phyloP scores from a whole-genome alignment of 2,113 vertebrate species.

The Dasypus novemcinctus region DNA sequence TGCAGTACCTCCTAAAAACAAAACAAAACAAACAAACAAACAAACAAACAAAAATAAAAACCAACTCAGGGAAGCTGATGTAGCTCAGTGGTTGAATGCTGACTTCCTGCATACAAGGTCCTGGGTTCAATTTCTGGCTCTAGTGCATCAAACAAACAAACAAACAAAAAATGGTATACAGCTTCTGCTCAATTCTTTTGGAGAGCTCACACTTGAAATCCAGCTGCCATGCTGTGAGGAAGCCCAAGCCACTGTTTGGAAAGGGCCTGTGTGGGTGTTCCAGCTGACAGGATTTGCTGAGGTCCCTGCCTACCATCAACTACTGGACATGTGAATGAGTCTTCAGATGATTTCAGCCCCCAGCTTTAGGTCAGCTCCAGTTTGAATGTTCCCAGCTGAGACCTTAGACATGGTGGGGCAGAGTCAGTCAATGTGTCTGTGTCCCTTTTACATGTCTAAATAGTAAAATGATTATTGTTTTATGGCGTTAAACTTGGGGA shows the following conservation, averaged over 20 bases:
- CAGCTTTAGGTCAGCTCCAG: background rate
- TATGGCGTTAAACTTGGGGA: background rate
- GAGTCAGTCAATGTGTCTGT: background rate
- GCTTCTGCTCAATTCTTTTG: background rate
- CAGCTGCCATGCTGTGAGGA: background rate
- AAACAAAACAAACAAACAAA: too few relatives aligned
- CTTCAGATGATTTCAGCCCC: background rate
- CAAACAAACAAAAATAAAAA: too few relatives aligned
- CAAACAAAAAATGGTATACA: too few relatives aligned
- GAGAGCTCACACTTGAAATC: background rate
- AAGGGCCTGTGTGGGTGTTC: background rate
- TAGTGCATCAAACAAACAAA: too few relatives aligned
- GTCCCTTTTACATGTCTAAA: background rate
- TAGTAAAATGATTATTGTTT: background rate
- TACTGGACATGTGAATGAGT: background rate
- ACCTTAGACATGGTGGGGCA: background rate
- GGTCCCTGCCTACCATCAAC: background rate
- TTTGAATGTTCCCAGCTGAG: background rate
- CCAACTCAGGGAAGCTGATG: too few relatives aligned
- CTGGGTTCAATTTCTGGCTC: too few relatives aligned
- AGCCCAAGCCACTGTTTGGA: background rate
- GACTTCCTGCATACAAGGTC: too few relatives aligned
- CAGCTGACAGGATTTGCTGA: background rate
- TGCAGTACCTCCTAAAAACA: too few relatives aligned
- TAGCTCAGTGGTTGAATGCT: too few relatives aligned